Conservation (phyloP, 2,113 vertebrate genomes). For the Eonycteris spelaea region DNA sequence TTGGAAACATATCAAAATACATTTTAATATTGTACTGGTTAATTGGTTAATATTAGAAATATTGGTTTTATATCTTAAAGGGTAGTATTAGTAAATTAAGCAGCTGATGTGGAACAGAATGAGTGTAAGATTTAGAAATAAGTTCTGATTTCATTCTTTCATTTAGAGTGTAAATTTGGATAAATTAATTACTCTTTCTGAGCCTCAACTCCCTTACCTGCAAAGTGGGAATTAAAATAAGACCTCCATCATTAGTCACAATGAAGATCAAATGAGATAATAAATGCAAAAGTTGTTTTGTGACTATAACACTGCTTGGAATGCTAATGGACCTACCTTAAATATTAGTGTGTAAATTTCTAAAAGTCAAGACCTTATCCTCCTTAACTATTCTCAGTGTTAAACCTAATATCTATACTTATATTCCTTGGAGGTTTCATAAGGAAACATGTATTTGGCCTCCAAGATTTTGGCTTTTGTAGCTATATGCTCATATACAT, state of each 20-base stretch:
- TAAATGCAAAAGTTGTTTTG: neutral
- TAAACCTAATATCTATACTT: neutral
- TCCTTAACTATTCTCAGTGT: neutral
- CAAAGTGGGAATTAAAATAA: conserved; percentile 11
- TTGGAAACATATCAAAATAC: neutral
- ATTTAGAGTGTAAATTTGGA: neutral
- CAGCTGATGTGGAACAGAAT: neutral
- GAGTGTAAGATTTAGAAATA: neutral
- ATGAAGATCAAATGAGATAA: neutral
- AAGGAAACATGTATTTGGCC: neutral
- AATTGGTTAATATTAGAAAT: neutral
- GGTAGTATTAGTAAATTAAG: neutral
- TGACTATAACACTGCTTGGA: neutral
- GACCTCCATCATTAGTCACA: neutral
- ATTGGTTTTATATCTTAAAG: neutral
- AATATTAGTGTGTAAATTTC: neutral
- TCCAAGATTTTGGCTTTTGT: neutral
- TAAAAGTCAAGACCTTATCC: neutral
- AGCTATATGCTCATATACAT: neutral
- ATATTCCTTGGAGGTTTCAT: neutral
- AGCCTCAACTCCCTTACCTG: neutral
- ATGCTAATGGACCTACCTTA: neutral
- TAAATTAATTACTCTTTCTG: conserved; percentile 10
- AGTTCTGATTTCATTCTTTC: neutral
- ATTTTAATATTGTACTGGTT: neutral